Evolutionary conservation across 2,888 invertebrate genomes (phyloP), one percentile per base, ranked within the genome.

Genomic region (Thyatira batis): DNA sequence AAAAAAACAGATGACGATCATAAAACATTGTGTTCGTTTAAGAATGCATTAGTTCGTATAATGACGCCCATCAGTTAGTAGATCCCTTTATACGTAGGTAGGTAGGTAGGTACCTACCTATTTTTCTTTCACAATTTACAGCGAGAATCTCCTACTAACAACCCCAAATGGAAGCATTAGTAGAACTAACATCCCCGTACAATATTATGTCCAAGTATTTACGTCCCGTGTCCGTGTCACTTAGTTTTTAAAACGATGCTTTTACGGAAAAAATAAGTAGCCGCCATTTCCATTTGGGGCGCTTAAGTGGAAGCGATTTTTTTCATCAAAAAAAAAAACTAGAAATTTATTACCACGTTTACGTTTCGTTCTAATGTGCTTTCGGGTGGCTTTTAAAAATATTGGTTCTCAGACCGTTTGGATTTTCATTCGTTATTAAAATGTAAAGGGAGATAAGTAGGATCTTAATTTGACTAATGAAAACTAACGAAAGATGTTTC

Each of bases 261-360:
- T 85, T 87, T 82, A 85, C 78, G 70, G 76, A 79, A 84, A 83
- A 88, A 85, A 83, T 83, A 81, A 83, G 80, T 78, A 80, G 65
- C 69, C 65, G 72, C 78, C 80, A 75, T 76, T 81, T 79, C 84
- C 87, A 85, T 86, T 87, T 84, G 77, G 76, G 71, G 76, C 87
- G 82, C 84, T 84, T 87, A 87, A 80, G 76, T 73, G 81, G 69
- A 62, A 66, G 73, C 70, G 76, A 76, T 82, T 78, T 84, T 78
- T 82, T 79, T 8, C n/a, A 17, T 17, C 51, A 44, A 59, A 57
- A 60, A 64, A 65, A 63, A 69, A 69, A 63, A n/a, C n/a, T n/a
- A n/a, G 73, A 70, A 78, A 82, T 82, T 82, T 83, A 82, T 84
- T 78, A 72, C 74, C 76, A 66, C n/a, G 76, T 74, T 76, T 70